A percentile compares a stretch with the other conserved stretches of the same genome.
phyloP scores from a whole-genome alignment of 2,113 vertebrate species.

The Petromus typicus region DNA sequence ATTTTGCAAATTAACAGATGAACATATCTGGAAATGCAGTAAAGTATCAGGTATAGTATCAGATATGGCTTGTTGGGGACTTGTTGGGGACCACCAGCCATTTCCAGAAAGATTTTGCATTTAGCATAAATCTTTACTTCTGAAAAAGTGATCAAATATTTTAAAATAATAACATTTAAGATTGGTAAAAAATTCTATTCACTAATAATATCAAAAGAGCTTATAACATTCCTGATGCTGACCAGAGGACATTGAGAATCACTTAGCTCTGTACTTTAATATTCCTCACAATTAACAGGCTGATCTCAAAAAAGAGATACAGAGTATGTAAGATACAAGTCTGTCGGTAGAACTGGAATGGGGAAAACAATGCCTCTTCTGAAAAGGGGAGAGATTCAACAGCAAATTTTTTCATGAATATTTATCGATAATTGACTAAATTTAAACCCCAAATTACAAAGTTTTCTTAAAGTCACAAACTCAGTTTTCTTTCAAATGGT shows the following conservation, averaged over 20 bases:
- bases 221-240: not conserved
- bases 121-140: not conserved
- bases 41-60: not conserved
- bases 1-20: not conserved
- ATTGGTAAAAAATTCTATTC: not conserved
- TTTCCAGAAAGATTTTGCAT: not conserved
- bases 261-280: not conserved
- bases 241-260: not conserved
- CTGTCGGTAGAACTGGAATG: not conserved
- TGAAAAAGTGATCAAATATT: not conserved
- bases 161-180: constrained; percentile 9
- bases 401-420: not conserved
- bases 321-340: not conserved
- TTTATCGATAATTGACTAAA: not conserved
- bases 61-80: no score
- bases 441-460: not conserved
- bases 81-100: not conserved
- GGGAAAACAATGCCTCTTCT: not conserved
- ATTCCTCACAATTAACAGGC: not conserved
- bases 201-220: not conserved
- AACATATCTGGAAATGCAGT: not conserved
- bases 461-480: constrained; percentile 11
- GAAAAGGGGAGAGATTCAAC: not conserved
- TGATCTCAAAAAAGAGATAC: not conserved
- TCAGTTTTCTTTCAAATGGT: not conserved